Conservation (phyloP, 30 jellyfish, hydroid and myxozoan species). For the Nemopilema nomurai region DNA sequence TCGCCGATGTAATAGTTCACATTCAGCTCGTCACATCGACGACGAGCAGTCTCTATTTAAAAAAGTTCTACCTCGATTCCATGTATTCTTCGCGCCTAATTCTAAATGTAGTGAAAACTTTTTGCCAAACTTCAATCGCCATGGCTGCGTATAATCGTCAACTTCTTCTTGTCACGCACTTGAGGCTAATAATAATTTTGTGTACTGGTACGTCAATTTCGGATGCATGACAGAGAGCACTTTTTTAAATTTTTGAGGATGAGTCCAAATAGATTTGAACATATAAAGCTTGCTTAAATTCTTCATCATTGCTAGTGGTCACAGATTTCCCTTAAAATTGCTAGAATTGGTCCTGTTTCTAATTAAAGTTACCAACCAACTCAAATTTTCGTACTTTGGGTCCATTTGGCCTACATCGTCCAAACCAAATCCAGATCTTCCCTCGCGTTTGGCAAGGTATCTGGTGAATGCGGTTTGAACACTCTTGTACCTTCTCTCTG, state of each 20-base stretch:
- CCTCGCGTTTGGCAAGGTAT: not conserved
- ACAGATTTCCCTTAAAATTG: not conserved
- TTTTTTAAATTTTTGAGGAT: no score
- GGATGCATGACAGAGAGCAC: no score
- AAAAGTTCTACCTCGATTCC: not conserved
- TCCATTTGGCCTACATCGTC: not conserved
- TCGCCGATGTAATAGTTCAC: not conserved
- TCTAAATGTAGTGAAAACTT: not conserved
- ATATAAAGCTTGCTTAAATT: not conserved
- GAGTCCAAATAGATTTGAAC: no score
- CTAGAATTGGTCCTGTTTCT: not conserved
- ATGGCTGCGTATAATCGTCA: not conserved
- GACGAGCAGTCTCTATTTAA: not conserved
- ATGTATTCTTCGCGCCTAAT: not conserved
- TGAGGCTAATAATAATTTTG: not conserved
- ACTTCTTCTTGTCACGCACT: not conserved
- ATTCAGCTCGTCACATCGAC: not conserved
- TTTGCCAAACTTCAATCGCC: not conserved
- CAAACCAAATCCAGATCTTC: not conserved
- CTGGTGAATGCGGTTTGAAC: not conserved
- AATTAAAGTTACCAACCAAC: not conserved
- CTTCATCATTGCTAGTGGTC: not conserved
- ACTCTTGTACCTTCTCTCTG: not conserved
- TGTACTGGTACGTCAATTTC: not conserved
- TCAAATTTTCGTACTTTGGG: not conserved